Conservation (phyloP, 23 tunicate genomes). For the Halocynthia roretzi region DNA sequence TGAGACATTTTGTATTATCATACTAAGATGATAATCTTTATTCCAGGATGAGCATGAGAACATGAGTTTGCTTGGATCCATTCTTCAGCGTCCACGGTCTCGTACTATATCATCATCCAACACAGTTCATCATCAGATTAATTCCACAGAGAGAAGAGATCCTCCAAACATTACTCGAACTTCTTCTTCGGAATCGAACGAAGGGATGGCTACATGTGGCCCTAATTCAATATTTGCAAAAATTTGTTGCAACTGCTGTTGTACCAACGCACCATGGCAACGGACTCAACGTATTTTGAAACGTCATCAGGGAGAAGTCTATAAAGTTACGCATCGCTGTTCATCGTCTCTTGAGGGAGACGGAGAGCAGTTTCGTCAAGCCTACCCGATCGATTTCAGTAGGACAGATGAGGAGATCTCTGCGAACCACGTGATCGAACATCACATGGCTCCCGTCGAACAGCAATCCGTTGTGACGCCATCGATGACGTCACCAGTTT, state of each 20-base stretch:
- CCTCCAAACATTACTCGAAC: too few species aligned
- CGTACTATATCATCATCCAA: constrained; percentile 2
- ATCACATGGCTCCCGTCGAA: background rate
- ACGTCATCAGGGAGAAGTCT: constrained; percentile 21
- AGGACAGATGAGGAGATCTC: constrained; percentile 2
- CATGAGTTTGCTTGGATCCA: constrained; percentile 18
- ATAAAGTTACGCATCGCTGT: constrained; percentile 12
- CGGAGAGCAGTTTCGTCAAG: constrained; percentile 8
- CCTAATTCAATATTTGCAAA: constrained; percentile 20
- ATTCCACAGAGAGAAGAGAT: background rate
- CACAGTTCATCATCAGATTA: constrained; percentile 7
- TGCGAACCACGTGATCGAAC: constrained; percentile 11
- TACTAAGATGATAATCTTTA: too few species aligned
- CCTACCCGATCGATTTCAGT: constrained; percentile 2
- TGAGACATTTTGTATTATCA: too few species aligned
- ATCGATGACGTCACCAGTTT: constrained; percentile 3
- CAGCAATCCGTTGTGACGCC: background rate
- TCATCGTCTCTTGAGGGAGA: constrained; percentile 23
- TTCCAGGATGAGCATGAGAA: constrained; percentile 30
- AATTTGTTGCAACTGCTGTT: constrained; percentile 65
- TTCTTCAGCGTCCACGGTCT: background rate
- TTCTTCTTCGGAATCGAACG: background rate
- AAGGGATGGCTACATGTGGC: constrained; percentile 3
- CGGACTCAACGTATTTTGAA: constrained; percentile 27
- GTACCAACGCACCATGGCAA: constrained; percentile 77